Percentiles rank a stretch among this genome's conserved stretches.
phyloP scores from a whole-genome alignment of 2,888 invertebrate genomes.

The Eupithecia inturbata region DNA sequence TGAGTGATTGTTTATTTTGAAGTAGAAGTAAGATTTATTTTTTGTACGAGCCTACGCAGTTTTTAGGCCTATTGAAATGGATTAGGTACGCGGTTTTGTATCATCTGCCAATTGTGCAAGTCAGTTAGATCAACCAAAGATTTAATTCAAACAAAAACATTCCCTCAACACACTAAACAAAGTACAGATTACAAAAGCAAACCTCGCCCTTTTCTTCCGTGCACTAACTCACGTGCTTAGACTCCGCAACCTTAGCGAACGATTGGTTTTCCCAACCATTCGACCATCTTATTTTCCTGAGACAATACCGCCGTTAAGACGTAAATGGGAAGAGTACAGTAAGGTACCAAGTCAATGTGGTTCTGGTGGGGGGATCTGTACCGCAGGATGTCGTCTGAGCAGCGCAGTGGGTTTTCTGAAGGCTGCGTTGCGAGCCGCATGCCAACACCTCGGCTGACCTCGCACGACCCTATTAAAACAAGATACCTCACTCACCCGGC shows the following conservation, averaged over 20 bases:
- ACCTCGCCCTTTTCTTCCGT: constrained; percentile 47
- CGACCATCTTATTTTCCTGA: constrained; percentile 59
- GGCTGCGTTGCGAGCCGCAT: constrained; percentile 83
- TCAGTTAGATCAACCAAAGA: not conserved
- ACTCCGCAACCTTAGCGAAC: constrained; percentile 52
- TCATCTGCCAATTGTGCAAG: not conserved
- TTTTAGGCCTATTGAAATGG: not conserved
- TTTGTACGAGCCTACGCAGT: not conserved
- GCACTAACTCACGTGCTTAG: constrained; percentile 49
- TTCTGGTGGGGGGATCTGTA: constrained; percentile 67
- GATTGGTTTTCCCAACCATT: constrained; percentile 72
- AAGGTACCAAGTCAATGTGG: constrained; percentile 41
- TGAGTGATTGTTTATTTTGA: constrained; percentile 1
- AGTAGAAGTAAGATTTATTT: too few relatives aligned
- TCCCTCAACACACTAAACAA: not conserved
- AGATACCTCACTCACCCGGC: constrained; percentile 67
- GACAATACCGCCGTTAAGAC: constrained; percentile 72
- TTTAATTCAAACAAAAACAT: not conserved
- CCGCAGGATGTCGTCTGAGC: constrained; percentile 72
- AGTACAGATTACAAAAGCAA: constrained; percentile 30
- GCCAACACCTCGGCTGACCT: constrained; percentile 78
- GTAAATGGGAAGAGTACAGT: constrained; percentile 54
- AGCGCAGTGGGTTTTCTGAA: constrained; percentile 83
- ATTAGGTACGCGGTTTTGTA: constrained; percentile 6
- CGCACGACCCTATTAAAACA: constrained; percentile 81